Evolutionary conservation across 30 jellyfish, hydroid and myxozoan genomes (phyloP).

Genomic region (Hydra vulgaris): DNA sequence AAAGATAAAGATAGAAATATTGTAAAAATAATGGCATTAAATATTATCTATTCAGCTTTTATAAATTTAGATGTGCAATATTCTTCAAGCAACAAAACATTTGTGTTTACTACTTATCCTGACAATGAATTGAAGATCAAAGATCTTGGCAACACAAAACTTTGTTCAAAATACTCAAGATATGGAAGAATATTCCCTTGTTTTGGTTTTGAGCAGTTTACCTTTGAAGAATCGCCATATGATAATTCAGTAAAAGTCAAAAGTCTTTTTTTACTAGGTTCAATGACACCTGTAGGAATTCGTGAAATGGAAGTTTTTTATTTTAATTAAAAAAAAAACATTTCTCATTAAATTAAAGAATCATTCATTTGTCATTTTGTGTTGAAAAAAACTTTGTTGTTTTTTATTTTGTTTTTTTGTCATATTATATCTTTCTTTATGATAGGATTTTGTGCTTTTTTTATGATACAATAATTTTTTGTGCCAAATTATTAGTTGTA

Average conservation of each 20-base stretch:
- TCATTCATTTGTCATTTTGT: neutral
- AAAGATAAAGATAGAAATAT: too few relatives aligned
- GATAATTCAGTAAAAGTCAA: neutral
- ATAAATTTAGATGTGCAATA: neutral
- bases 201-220: neutral
- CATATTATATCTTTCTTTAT: too few relatives aligned
- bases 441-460: too few relatives aligned
- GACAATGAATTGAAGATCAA: neutral
- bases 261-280: neutral
- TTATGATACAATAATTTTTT: too few relatives aligned
- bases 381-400: neutral
- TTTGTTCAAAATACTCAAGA: neutral
- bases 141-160: neutral
- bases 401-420: too few relatives aligned
- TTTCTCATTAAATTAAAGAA: too few relatives aligned
- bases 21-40: too few relatives aligned
- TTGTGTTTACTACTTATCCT: neutral
- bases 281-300: neutral
- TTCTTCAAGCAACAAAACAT: neutral
- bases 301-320: neutral
- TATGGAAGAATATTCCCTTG: neutral
- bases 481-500: too few relatives aligned
- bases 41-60: too few relatives aligned
- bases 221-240: neutral
- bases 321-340: too few relatives aligned